Evolutionary conservation across 2,113 vertebrate species (phyloP), one percentile per base, ranked within the genome.

Genomic region (Chaetodon trifascialis): DNA sequence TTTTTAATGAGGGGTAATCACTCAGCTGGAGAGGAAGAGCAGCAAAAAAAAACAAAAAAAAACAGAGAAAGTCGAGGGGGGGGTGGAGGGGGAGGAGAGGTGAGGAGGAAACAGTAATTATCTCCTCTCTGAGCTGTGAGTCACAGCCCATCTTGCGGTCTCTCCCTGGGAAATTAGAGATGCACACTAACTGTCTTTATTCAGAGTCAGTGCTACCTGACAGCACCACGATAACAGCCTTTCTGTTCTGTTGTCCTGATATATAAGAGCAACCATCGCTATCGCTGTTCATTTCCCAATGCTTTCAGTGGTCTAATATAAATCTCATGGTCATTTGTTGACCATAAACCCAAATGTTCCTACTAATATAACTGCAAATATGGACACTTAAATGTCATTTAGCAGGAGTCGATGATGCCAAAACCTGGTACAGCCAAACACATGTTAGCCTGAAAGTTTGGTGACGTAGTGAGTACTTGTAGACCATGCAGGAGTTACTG

Each of bases 1-100:
- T 98, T 98, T 94, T 97, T 98, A 98, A 98, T 96, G 97, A 99
- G 97, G 96, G 97, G 96, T 97, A 98, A 98, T 98, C 97, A 97
- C 97, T 98, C 96, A 96, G 96, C 96, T 97, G 97, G 96, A 97
- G 96, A 97, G 92, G 83, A 94, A 96, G 96, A 96, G 96, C 63
- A 69, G 67, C 7, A 46, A 40, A 96, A 95, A 95, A 52, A 81
- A 76, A 47, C 59, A 56, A 56, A 56, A 5, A 60, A 60, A 44
- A 34, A 9, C 44, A n/a, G 30, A 64, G 51, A 68, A 66, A 86
- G 80, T 83, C 4, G 69, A 80, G 72, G 69, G 72, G 70, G 47
- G 14, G 76, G 75, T 44, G 60, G 69, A n/a, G 73, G 77, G 47
- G 46, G 14, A 58, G 66, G 76, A 51, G 96, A 96, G 96, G 97